Conservation (phyloP, 2,888 invertebrate species). For the Ophion slaviceki region DNA sequence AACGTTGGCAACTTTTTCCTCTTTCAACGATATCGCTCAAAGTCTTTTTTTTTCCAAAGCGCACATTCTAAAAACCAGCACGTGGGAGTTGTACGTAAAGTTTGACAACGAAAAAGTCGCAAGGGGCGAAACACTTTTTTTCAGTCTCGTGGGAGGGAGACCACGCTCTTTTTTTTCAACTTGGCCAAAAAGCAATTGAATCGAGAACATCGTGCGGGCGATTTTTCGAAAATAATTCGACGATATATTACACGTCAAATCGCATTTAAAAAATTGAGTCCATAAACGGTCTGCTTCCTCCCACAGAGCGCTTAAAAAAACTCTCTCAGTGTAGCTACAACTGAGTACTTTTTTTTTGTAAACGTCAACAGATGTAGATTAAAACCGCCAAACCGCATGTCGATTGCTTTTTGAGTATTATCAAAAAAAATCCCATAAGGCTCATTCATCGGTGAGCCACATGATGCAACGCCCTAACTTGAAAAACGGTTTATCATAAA, state of each 20-base stretch:
- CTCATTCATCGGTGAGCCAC: too few species aligned
- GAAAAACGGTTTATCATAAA: too few species aligned
- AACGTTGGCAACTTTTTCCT: slow-evolving; percentile 8
- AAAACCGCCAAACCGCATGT: too few species aligned
- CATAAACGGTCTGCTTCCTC: too few species aligned
- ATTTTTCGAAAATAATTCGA: not conserved
- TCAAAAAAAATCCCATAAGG: too few species aligned
- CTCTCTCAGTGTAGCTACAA: too few species aligned
- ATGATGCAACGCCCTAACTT: too few species aligned
- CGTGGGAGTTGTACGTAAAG: not conserved
- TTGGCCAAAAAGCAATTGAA: not conserved
- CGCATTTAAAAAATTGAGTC: too few species aligned
- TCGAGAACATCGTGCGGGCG: not conserved
- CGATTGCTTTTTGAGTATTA: too few species aligned
- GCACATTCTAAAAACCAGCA: slow-evolving; percentile 9
- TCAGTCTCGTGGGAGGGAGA: not conserved
- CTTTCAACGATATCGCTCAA: slow-evolving; percentile 16
- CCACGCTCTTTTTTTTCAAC: not conserved
- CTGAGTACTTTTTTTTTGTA: too few species aligned
- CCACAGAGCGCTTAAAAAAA: too few species aligned
- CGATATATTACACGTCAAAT: not conserved
- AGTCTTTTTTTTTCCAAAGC: slow-evolving; percentile 24
- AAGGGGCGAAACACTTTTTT: not conserved
- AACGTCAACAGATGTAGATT: too few species aligned
- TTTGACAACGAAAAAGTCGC: slow-evolving; percentile 6